Percentiles rank a stretch among this genome's conserved stretches.
Evolutionary conservation across 2,113 vertebrate genomes (phyloP).

Genomic region (Chascanopsetta lugubris): DNA sequence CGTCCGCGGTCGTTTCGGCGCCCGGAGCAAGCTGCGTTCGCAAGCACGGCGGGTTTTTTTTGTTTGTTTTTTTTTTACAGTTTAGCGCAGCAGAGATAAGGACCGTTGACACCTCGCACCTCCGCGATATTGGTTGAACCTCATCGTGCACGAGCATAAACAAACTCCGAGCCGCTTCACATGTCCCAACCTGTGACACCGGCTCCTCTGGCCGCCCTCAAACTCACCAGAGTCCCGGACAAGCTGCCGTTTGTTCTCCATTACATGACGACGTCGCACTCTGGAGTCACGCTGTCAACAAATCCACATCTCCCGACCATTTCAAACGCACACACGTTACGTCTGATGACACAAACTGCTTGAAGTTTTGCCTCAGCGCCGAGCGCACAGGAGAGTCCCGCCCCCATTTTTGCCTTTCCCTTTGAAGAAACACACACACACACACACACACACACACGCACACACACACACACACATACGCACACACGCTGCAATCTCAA

Average conservation of each 20-base stretch:
- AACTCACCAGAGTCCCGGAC: neutral
- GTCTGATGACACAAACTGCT: conserved; percentile 13
- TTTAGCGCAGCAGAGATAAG: conserved; percentile 5
- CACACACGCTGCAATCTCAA: conserved; percentile 3
- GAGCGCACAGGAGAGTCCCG: conserved; percentile 12
- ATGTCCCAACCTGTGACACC: conserved; percentile 1
- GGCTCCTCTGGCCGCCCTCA: too few relatives aligned
- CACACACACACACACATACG: conserved; percentile 12
- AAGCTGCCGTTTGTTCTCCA: conserved; percentile 24
- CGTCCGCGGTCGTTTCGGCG: conserved; percentile 1
- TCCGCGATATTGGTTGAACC: too few relatives aligned
- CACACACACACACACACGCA: neutral
- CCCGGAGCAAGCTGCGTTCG: neutral
- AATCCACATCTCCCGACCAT: conserved; percentile 6
- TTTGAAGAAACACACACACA: conserved; percentile 49
- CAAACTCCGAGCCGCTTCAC: too few relatives aligned
- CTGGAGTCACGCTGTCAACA: conserved; percentile 11
- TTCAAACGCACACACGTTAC: conserved; percentile 11
- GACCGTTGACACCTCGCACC: neutral
- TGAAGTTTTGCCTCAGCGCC: conserved; percentile 26
- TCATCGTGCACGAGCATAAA: too few relatives aligned
- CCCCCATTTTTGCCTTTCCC: conserved; percentile 31
- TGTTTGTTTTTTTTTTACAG: too few relatives aligned
- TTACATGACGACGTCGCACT: neutral
- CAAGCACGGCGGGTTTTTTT: too few relatives aligned